Evolutionary conservation across 37 sponge, comb jelly and placozoan species (phyloP).

Genomic region (Halisarca cf. caerulea): DNA sequence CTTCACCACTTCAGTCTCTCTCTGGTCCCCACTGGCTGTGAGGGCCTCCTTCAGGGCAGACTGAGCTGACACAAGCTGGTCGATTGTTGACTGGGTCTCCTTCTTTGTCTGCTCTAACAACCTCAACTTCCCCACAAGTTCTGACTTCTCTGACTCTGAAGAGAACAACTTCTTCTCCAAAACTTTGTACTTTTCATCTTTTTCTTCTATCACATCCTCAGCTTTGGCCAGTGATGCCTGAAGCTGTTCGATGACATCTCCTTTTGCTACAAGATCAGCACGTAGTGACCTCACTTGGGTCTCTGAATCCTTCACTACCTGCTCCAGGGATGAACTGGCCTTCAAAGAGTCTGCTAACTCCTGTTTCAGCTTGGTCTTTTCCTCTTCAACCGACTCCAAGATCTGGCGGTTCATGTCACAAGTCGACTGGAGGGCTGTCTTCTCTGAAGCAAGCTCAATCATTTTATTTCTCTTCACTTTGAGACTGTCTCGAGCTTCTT

Average conservation of each 20-base stretch:
- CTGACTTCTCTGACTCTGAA: not conserved
- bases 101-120: not conserved
- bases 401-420: conserved; percentile 14
- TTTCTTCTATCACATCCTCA: not conserved
- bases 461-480: not conserved
- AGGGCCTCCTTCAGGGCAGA: conserved; percentile 50
- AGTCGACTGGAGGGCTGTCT: not conserved
- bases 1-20: conserved; percentile 53
- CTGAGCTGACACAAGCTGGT: conserved; percentile 54
- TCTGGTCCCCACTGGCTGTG: conserved; percentile 38
- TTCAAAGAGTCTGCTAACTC: not conserved
- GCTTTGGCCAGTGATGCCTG: not conserved
- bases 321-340: not conserved
- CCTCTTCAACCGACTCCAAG: not conserved
- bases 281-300: not conserved
- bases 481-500: too few relatives aligned
- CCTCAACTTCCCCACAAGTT: conserved; percentile 11
- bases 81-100: conserved; percentile 32
- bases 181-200: not conserved
- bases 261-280: not conserved
- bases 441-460: not conserved
- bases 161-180: not conserved
- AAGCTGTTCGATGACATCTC: conserved; percentile 4
- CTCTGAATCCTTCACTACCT: not conserved
- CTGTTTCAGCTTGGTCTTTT: not conserved